These are phyloP conservation scores for Hirundo rustica DNA, from an alignment of 2,797 vertebrate species.

Conservation along the genomic window DNA sequence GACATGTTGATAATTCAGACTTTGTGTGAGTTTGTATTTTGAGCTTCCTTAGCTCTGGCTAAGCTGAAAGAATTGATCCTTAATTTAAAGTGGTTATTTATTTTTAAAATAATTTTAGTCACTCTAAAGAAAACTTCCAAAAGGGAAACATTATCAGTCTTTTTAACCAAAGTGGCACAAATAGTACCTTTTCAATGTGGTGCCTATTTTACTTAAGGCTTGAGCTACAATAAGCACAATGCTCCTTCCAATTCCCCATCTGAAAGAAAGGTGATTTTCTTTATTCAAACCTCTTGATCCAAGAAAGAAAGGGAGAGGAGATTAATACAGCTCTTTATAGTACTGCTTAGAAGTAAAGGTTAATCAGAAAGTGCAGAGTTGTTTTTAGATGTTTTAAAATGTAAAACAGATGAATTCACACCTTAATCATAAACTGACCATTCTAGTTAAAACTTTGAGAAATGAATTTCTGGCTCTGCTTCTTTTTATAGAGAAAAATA, in stretches of 20 bases:
- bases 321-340: constrained; percentile 45
- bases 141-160: not conserved
- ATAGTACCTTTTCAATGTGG: not conserved
- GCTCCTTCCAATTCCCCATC: constrained; percentile 37
- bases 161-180: not conserved
- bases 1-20: not conserved
- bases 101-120: not conserved
- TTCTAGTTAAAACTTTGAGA: constrained; percentile 56
- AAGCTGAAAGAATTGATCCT: not conserved
- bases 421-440: constrained; percentile 36
- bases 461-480: constrained; percentile 56
- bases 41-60: not conserved
- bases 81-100: not conserved
- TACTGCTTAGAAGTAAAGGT: not conserved
- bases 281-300: not conserved
- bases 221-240: constrained; percentile 47
- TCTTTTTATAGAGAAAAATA: constrained; percentile 62
- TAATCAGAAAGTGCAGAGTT: constrained; percentile 61
- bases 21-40: not conserved
- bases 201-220: constrained; percentile 4
- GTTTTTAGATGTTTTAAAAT: constrained; percentile 61
- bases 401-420: constrained; percentile 42
- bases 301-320: constrained; percentile 32
- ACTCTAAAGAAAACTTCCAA: not conserved
- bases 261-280: constrained; percentile 37